Percentiles rank a stretch among this genome's conserved stretches.
Evolutionary conservation across 2,797 vertebrate genomes (phyloP).

Genomic region (Pseudopleuronectes americanus): DNA sequence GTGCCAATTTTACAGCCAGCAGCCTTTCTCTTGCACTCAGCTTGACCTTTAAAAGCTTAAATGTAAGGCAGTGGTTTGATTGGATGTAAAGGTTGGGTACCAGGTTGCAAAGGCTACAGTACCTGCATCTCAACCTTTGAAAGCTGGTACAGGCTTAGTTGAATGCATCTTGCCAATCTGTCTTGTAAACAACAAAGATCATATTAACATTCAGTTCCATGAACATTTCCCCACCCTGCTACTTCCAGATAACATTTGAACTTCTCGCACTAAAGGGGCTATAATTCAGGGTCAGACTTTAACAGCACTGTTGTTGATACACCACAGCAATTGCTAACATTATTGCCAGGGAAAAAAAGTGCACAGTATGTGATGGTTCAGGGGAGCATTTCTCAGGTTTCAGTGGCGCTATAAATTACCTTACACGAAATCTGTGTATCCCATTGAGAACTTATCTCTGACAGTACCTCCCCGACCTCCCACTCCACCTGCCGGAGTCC

Average conservation of each 20-base stretch:
- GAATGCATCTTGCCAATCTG: background rate
- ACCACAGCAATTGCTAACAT: background rate
- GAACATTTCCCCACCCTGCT: background rate
- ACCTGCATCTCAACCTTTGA: conserved; percentile 3
- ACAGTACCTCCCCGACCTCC: conserved; percentile 10
- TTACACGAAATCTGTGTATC: conserved; percentile 17
- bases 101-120: conserved; percentile 18
- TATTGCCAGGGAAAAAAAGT: conserved; percentile 9
- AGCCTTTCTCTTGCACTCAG: conserved; percentile 13
- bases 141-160: background rate
- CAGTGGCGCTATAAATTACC: conserved; percentile 28
- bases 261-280: background rate
- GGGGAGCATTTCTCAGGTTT: conserved; percentile 9
- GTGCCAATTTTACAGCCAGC: conserved; percentile 18
- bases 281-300: background rate
- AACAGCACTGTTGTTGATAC: conserved; percentile 13
- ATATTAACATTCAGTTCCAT: conserved; percentile 8
- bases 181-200: conserved; percentile 32
- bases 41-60: conserved; percentile 44
- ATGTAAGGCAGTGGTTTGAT: conserved; percentile 20
- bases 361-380: conserved; percentile 14
- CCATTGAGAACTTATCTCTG: conserved; percentile 18
- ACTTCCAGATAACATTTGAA: conserved; percentile 27
- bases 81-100: conserved; percentile 20
- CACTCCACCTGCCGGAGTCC: conserved; percentile 17